These are phyloP conservation scores for Odocoileus hemionus DNA, from an alignment of 2,113 vertebrate genomes.

Conservation along the genomic window DNA sequence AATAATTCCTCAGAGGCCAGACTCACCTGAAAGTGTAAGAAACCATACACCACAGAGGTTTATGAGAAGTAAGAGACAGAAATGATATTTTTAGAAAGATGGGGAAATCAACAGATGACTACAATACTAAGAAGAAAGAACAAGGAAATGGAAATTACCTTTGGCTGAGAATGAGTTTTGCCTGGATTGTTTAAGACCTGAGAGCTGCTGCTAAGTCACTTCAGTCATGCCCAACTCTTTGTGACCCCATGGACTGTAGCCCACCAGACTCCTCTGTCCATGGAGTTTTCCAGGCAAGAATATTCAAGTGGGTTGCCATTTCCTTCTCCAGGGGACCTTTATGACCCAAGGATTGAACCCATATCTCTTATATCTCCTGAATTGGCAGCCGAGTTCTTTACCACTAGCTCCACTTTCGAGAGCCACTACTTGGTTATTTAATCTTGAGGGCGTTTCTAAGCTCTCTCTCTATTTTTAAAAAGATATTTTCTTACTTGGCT, in stretches of 20 bases:
- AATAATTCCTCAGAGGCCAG: neutral
- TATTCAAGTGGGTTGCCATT: neutral
- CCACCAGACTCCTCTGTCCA: neutral
- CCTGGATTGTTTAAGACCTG: neutral
- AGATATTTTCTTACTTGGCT: neutral
- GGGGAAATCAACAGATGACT: neutral
- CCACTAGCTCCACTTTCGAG: neutral
- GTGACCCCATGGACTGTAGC: neutral
- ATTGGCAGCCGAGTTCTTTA: neutral
- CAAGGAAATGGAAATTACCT: neutral
- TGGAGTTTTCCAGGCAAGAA: neutral
- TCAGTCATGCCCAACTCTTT: neutral
- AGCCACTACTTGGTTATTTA: neutral
- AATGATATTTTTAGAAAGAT: neutral
- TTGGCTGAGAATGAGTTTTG: neutral
- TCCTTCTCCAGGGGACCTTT: neutral
- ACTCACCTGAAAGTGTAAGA: neutral
- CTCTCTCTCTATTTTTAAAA: neutral
- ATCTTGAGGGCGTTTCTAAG: neutral
- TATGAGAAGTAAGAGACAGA: neutral
- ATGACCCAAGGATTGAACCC: neutral
- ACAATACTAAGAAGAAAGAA: neutral
- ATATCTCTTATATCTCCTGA: neutral
- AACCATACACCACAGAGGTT: neutral
- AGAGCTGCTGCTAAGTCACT: neutral